Evolutionary conservation across 1,140 invertebrate species (phyloP), one percentile per base, ranked within the genome.

Genomic region (Vanessa atalanta): DNA sequence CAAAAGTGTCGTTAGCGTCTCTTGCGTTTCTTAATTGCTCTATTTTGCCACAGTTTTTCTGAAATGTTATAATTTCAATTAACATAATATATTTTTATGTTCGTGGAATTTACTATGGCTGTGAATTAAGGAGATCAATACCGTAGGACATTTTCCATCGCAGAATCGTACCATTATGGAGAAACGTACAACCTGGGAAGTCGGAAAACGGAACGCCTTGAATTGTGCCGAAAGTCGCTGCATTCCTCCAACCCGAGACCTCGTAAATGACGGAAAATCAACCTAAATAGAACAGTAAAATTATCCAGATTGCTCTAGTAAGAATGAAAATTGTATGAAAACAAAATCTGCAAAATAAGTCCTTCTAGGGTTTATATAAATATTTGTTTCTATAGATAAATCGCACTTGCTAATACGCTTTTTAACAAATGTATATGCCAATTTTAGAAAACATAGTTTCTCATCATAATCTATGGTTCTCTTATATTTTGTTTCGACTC

Each of bases 121-220:
- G 37, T 53, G 9, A 51, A 16, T 53, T 64, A 53, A 51, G 20
- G 63, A 43, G 7, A 60, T 68, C 93, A 93, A 53, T 76, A 96
- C 95, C 75, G 93, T 93, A 61, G 89, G 81, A 81, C 96, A 96
- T 51, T 93, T 86, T 0, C 93, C 87, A 8, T 95, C 88, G 74
- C 96, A 96, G 80, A 96, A 96, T 66, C 94, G 94, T 3, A 96
- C 95, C 80, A 96, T 94, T 12, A 96, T 93, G 61, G 94, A 94
- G 82, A 96, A 96, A 26, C 94, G 91, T 1, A 96, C 95, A 2
- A 96, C 91, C 20, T 95, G 94, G 53, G 95, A 96, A 13, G 94
- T 94, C 0, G 95, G 95, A 85, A 96, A 96, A 26, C 96, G 95
- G 85, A 96, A 96, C 7, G 95, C 96, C 72, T 94, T 94, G 79